A percentile compares a stretch with the other conserved stretches of the same genome.
Conservation (phyloP, 2,113 vertebrate species). For the Bothrops jararaca region DNA sequence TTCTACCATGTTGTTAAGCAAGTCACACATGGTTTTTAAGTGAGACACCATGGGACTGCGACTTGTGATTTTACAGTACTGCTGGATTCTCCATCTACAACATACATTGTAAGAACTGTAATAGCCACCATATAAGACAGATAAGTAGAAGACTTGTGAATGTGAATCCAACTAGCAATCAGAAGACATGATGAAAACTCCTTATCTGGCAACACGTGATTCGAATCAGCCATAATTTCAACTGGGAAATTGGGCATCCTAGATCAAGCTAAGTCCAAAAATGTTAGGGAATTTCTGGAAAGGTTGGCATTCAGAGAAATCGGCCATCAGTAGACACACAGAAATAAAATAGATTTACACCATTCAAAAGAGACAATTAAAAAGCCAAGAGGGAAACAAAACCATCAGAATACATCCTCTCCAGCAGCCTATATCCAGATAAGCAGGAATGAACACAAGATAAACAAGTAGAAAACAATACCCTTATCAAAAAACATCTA, state of each 20-base stretch:
- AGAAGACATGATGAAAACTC: not conserved
- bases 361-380: not conserved
- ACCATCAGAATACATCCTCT: not conserved
- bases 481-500: not conserved
- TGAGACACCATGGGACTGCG: not conserved
- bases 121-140: too few species aligned
- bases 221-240: not conserved
- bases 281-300: not conserved
- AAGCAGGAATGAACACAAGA: not conserved
- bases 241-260: not conserved
- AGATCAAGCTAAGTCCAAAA: not conserved
- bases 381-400: not conserved
- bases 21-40: not conserved
- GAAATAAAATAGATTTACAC: not conserved
- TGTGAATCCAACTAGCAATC: not conserved
- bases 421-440: not conserved
- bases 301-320: not conserved
- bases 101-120: too few species aligned
- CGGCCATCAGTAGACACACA: not conserved
- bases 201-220: not conserved
- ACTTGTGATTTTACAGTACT: not conserved
- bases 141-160: not conserved
- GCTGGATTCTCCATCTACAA: not conserved
- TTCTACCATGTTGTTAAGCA: not conserved
- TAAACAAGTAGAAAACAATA: not conserved